These are phyloP conservation scores for Takifugu rubripes DNA, from an alignment of 2,797 vertebrate species.

Conservation along the genomic window DNA sequence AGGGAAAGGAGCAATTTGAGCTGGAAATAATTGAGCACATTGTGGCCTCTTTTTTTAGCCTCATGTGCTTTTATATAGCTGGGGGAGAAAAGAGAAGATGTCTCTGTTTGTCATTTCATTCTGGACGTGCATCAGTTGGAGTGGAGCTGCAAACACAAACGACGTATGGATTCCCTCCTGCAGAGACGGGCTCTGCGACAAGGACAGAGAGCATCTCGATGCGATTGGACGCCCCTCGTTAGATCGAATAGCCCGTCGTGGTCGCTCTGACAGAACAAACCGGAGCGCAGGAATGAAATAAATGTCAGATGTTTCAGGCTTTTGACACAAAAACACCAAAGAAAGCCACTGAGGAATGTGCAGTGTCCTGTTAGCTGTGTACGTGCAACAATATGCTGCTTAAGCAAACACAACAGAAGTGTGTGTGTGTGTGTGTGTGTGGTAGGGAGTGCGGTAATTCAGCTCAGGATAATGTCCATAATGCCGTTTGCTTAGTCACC, in stretches of 20 bases:
- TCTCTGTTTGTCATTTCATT: not conserved
- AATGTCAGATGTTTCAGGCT: conserved; percentile 22
- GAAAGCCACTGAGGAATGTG: conserved; percentile 12
- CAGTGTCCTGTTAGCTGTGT: no score
- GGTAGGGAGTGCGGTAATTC: conserved; percentile 6
- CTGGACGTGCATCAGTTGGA: not conserved
- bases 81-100: not conserved
- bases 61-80: conserved; percentile 1
- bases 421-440: not conserved
- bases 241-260: conserved; percentile 44
- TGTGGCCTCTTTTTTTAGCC: not conserved
- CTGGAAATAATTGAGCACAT: conserved; percentile 38
- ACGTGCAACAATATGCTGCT: no score
- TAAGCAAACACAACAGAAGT: not conserved
- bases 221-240: conserved; percentile 42
- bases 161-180: conserved; percentile 27
- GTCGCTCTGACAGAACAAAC: conserved; percentile 22
- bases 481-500: conserved; percentile 38
- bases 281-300: not conserved
- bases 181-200: conserved; percentile 12
- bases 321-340: conserved; percentile 22
- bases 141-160: conserved; percentile 12
- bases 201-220: conserved; percentile 18
- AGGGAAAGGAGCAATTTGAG: conserved; percentile 31
- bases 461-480: conserved; percentile 27